Percentiles rank a stretch among this genome's conserved stretches.
These are phyloP conservation scores for Brachionus koreanus DNA, from an alignment of 1,140 invertebrate genomes.

Conservation along the genomic window DNA sequence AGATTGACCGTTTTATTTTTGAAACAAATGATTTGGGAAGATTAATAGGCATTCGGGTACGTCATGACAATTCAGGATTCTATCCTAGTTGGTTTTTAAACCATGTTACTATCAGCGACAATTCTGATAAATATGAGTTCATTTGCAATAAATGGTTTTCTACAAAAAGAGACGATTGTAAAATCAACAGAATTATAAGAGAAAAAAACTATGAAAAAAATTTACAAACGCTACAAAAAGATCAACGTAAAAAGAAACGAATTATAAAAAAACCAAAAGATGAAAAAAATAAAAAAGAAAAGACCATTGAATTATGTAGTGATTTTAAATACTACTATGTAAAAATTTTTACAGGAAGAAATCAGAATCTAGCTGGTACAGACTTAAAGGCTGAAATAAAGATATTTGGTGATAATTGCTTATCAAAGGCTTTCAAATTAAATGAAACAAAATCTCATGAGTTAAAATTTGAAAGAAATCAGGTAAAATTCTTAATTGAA, in stretches of 20 bases:
- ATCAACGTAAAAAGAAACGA: background rate
- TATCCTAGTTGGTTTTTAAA: slow-evolving; percentile 56
- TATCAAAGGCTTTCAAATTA: background rate
- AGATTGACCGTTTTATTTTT: slow-evolving; percentile 54
- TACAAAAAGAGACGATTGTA: slow-evolving; percentile 54
- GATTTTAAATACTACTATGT: slow-evolving; percentile 16
- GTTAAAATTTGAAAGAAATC: background rate
- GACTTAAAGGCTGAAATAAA: slow-evolving; percentile 9
- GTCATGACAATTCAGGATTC: slow-evolving; percentile 57
- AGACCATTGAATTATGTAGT: background rate
- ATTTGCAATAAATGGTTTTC: slow-evolving; percentile 56
- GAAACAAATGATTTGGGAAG: slow-evolving; percentile 53
- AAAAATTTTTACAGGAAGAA: slow-evolving; percentile 3
- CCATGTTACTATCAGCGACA: slow-evolving; percentile 52
- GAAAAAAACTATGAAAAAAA: slow-evolving; percentile 47
- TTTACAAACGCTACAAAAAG: background rate
- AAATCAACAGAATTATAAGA: slow-evolving; percentile 56
- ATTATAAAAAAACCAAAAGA: background rate
- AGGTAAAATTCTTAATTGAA: background rate
- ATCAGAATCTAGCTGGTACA: slow-evolving; percentile 18
- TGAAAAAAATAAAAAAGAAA: background rate
- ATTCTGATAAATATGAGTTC: slow-evolving; percentile 52
- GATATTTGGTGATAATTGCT: slow-evolving; percentile 7
- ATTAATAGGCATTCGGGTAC: slow-evolving; percentile 52
- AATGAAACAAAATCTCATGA: slow-evolving; percentile 3